These are phyloP conservation scores for Trichomycterus rosablanca DNA, from an alignment of 2,113 vertebrate species.

Conservation along the genomic window DNA sequence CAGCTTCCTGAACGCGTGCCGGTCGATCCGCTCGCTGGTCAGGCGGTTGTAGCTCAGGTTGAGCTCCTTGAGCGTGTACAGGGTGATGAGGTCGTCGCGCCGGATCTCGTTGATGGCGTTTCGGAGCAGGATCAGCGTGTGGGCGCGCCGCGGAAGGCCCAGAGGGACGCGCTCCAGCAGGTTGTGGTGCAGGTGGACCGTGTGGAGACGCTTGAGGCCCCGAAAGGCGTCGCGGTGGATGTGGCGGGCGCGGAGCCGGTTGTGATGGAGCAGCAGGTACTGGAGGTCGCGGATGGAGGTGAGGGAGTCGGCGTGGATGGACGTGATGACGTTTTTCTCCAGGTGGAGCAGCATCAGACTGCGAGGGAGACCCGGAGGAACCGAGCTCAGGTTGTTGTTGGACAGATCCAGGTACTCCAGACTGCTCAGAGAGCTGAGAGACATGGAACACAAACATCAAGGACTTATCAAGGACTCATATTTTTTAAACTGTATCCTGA, in stretches of 20 bases:
- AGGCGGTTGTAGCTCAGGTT: constrained; percentile 97
- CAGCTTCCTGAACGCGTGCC: constrained; percentile 90
- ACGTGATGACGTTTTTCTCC: constrained; percentile 87
- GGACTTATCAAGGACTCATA: too few species aligned
- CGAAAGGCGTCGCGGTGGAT: constrained; percentile 87
- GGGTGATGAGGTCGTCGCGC: constrained; percentile 83
- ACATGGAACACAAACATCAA: not conserved
- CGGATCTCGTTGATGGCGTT: constrained; percentile 85
- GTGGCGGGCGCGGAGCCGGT: constrained; percentile 80
- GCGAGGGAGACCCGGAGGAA: constrained; percentile 86
- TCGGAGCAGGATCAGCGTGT: constrained; percentile 92
- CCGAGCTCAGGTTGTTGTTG: constrained; percentile 87
- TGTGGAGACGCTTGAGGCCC: constrained; percentile 92
- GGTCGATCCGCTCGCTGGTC: constrained; percentile 78
- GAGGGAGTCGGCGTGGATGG: constrained; percentile 76
- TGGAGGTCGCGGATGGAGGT: constrained; percentile 83
- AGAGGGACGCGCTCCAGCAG: constrained; percentile 85
- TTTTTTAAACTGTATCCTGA: too few species aligned
- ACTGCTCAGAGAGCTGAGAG: constrained; percentile 79
- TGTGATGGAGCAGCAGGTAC: constrained; percentile 94
- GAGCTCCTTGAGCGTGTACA: constrained; percentile 88
- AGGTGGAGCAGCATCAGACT: constrained; percentile 88
- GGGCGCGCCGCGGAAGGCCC: constrained; percentile 85
- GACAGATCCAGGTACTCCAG: constrained; percentile 95
- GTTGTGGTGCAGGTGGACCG: constrained; percentile 95